phyloP scores from a whole-genome alignment of 2,113 vertebrate species.

The Tor tambroides region DNA sequence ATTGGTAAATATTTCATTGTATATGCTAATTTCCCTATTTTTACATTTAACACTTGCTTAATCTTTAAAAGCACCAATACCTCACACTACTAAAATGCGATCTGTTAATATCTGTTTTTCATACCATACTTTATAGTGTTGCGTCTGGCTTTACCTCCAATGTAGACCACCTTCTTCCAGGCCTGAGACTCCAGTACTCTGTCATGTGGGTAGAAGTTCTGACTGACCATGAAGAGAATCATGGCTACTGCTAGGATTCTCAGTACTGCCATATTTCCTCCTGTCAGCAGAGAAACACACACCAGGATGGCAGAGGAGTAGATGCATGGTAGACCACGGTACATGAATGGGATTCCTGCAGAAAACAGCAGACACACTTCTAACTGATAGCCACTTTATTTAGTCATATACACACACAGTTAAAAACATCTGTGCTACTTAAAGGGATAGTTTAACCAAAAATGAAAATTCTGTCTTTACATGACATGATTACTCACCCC shows the following conservation, averaged over 20 bases:
- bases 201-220: slow-evolving; percentile 88
- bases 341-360: slow-evolving; percentile 83
- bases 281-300: slow-evolving; percentile 81
- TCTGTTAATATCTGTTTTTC: neutral
- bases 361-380: neutral
- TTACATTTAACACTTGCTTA: neutral
- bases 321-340: slow-evolving; percentile 89
- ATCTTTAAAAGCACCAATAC: neutral
- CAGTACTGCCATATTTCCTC: slow-evolving; percentile 76
- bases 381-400: neutral
- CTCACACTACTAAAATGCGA: no score
- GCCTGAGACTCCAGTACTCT: slow-evolving; percentile 88
- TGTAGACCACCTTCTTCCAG: slow-evolving; percentile 91
- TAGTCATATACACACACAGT: neutral
- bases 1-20: neutral
- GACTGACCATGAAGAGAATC: slow-evolving; percentile 90
- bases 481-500: no score
- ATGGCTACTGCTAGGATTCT: slow-evolving; percentile 77
- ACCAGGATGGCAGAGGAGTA: slow-evolving; percentile 87
- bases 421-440: neutral
- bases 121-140: neutral
- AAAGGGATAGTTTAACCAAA: no score
- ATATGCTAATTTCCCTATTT: neutral
- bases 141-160: slow-evolving; percentile 78
- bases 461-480: no score